These are phyloP conservation scores for Chaitophorus viminalis DNA, from an alignment of 2,888 invertebrate genomes.

Conservation along the genomic window DNA sequence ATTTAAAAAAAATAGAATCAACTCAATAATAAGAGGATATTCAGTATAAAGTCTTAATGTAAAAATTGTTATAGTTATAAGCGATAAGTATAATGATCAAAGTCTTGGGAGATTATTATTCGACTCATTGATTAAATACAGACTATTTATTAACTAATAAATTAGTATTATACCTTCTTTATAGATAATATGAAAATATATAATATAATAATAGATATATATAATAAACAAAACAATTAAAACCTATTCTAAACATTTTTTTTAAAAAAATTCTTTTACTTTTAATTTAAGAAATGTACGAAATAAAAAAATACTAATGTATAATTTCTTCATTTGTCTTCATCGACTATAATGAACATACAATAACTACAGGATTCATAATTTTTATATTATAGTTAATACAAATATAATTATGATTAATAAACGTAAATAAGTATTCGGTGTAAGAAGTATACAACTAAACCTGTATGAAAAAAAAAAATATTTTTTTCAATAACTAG, in stretches of 20 bases:
- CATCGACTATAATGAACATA: not conserved
- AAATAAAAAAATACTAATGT: not conserved
- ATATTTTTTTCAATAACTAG: not conserved
- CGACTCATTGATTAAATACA: not conserved
- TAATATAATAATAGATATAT: too few species aligned
- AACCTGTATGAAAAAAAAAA: not conserved
- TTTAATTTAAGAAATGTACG: not conserved
- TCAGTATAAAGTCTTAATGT: not conserved
- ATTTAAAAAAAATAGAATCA: not conserved
- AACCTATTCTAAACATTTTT: too few species aligned
- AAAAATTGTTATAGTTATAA: not conserved
- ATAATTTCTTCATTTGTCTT: not conserved
- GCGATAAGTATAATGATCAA: not conserved
- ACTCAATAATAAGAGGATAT: not conserved
- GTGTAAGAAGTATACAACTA: not conserved
- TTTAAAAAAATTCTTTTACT: too few species aligned
- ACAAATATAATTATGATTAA: not conserved
- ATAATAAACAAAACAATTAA: not conserved
- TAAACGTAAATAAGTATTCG: not conserved
- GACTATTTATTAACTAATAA: not conserved
- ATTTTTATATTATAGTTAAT: not conserved
- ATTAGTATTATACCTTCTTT: not conserved
- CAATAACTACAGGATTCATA: not conserved
- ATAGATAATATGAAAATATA: not conserved
- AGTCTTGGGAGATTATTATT: not conserved